Evolutionary conservation across 2,113 vertebrate species (phyloP).

Genomic region (Gobio gobio): DNA sequence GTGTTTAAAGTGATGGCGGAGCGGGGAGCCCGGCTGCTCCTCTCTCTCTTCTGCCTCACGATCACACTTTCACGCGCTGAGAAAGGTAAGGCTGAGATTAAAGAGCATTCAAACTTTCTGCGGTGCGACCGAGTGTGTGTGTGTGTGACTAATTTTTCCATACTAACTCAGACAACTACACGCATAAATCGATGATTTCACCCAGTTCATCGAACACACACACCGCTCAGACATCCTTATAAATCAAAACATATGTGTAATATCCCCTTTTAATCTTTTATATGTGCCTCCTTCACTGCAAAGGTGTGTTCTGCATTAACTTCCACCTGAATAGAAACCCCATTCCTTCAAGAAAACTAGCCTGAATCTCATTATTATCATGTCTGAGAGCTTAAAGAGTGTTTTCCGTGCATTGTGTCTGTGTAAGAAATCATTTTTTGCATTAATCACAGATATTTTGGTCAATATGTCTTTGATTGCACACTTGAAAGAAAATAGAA

Average conservation of each 20-base stretch:
- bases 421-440: background rate
- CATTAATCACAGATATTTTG: background rate
- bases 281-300: background rate
- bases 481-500: background rate
- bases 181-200: background rate
- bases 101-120: background rate
- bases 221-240: background rate
- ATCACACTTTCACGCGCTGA: constrained; percentile 73
- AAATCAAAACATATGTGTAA: constrained; percentile 1
- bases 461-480: background rate
- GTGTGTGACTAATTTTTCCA: background rate
- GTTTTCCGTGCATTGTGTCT: background rate
- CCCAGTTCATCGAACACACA: background rate
- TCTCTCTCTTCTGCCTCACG: constrained; percentile 80
- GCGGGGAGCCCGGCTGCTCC: constrained; percentile 81
- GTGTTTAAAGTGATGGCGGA: constrained; percentile 82
- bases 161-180: background rate
- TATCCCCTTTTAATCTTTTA: background rate
- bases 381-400: background rate
- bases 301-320: constrained; percentile 9
- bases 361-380: background rate
- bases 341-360: background rate
- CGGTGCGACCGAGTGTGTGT: background rate
- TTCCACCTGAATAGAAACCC: background rate
- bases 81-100: constrained; percentile 72